Percentiles rank a stretch among this genome's conserved stretches.
phyloP scores from a whole-genome alignment of 2,113 vertebrate genomes.

The Elephantulus edwardii region DNA sequence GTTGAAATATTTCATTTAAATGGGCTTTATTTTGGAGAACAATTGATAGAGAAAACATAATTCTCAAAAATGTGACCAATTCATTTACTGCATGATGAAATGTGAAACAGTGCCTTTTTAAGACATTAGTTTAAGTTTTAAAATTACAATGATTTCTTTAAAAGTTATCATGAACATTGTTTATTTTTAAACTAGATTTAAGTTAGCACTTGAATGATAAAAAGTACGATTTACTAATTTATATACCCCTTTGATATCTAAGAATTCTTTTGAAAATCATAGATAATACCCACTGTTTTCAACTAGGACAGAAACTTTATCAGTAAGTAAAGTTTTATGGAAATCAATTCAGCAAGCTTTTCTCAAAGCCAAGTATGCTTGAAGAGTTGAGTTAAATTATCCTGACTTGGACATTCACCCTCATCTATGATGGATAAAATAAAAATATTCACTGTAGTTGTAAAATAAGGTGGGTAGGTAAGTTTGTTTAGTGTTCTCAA shows the following conservation, averaged over 20 bases:
- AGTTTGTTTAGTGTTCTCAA: slow-evolving; percentile 71
- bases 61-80: slow-evolving; percentile 82
- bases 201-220: slow-evolving; percentile 58
- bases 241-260: slow-evolving; percentile 40
- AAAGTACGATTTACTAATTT: slow-evolving; percentile 49
- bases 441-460: slow-evolving; percentile 71
- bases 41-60: slow-evolving; percentile 75
- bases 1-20: slow-evolving; percentile 74
- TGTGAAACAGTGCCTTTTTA: slow-evolving; percentile 85
- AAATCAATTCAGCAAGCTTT: slow-evolving; percentile 43
- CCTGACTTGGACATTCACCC: slow-evolving; percentile 30
- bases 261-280: slow-evolving; percentile 53
- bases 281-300: slow-evolving; percentile 19
- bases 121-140: slow-evolving; percentile 70
- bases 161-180: slow-evolving; percentile 46
- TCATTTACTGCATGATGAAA: slow-evolving; percentile 85
- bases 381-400: slow-evolving; percentile 11
- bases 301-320: slow-evolving; percentile 39
- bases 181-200: slow-evolving; percentile 53
- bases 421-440: slow-evolving; percentile 56
- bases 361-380: slow-evolving; percentile 31
- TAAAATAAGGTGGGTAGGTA: background rate
- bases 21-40: slow-evolving; percentile 76
- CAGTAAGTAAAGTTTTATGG: slow-evolving; percentile 29
- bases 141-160: slow-evolving; percentile 45